phyloP scores from a whole-genome alignment of 2,113 vertebrate species.

The Daphoenositta chrysoptera region DNA sequence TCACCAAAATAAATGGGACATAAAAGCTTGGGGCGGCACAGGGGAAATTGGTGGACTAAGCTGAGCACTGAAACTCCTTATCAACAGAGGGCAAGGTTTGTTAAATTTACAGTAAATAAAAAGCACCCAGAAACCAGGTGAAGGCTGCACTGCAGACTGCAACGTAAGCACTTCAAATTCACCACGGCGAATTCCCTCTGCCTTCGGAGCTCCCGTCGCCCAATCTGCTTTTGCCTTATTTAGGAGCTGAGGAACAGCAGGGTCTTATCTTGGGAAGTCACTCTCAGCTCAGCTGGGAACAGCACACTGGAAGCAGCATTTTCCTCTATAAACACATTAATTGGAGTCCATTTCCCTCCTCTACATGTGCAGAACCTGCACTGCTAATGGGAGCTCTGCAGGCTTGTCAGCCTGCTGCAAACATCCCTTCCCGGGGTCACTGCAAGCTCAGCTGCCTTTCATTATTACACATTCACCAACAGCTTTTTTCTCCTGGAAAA shows the following conservation, averaged over 20 bases:
- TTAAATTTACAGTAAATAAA: background rate
- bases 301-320: background rate
- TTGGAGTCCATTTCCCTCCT: background rate
- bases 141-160: constrained; percentile 7
- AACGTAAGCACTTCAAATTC: constrained; percentile 25
- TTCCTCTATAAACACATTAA: constrained; percentile 14
- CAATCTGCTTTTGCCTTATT: background rate
- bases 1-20: background rate
- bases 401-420: background rate
- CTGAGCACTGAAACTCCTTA: constrained; percentile 17
- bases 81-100: constrained; percentile 36
- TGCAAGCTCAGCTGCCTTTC: background rate
- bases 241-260: constrained; percentile 9
- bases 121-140: background rate
- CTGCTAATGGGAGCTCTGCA: background rate
- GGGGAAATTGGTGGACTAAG: background rate
- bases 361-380: background rate
- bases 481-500: background rate
- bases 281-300: constrained; percentile 1
- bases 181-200: constrained; percentile 30
- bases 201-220: background rate
- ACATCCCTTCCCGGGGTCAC: background rate
- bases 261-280: constrained; percentile 44
- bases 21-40: background rate
- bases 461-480: background rate